phyloP scores from a whole-genome alignment of 2,113 vertebrate genomes.

The Copsychus sechellarum region DNA sequence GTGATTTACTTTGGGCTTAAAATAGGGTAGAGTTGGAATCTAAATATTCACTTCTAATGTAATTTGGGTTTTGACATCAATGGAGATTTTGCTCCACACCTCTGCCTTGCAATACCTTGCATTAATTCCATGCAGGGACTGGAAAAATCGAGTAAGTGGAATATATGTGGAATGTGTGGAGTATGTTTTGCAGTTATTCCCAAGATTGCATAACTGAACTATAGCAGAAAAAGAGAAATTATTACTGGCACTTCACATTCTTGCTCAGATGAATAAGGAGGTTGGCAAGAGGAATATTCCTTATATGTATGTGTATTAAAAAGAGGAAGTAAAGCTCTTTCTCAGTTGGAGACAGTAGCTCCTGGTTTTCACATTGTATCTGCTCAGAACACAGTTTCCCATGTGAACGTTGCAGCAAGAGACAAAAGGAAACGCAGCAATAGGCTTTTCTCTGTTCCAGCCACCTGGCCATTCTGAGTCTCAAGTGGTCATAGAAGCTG shows the following conservation, averaged over 20 bases:
- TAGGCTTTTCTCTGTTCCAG: background rate
- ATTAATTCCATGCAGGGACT: background rate
- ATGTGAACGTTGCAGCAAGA: rapidly evolving
- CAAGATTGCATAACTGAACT: background rate
- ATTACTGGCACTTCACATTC: background rate
- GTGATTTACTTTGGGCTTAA: background rate
- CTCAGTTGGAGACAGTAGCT: background rate
- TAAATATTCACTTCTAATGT: background rate
- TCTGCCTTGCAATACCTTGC: background rate
- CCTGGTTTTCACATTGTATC: background rate
- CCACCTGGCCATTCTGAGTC: background rate
- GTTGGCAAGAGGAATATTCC: background rate
- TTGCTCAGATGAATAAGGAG: background rate
- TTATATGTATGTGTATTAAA: background rate
- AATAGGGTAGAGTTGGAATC: background rate
- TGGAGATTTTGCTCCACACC: background rate
- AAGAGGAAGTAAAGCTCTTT: background rate
- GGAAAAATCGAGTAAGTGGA: background rate
- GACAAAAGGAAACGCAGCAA: background rate
- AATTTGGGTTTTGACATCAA: background rate
- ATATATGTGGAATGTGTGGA: background rate
- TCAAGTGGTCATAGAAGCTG: background rate
- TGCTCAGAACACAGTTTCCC: background rate
- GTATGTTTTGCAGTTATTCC: background rate
- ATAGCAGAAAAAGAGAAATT: background rate